Evolutionary conservation across 2,888 invertebrate genomes (phyloP).

Genomic region (Rhamnusium bicolor): DNA sequence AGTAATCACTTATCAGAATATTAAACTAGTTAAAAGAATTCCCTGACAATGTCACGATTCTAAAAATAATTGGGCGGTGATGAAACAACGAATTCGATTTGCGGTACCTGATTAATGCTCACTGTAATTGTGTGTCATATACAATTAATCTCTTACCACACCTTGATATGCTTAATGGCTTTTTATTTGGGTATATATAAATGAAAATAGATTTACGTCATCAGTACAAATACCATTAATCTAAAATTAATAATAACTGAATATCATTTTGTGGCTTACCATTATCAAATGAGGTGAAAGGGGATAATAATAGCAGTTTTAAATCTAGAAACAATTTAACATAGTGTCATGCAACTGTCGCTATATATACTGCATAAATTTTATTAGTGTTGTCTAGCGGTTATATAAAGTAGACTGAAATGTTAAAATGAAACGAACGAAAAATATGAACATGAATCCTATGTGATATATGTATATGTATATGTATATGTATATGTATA

Average conservation of each 20-base stretch:
- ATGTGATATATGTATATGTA: too few relatives aligned
- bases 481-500: too few relatives aligned
- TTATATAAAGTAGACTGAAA: too few relatives aligned
- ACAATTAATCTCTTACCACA: constrained; percentile 42
- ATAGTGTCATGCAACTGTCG: neutral
- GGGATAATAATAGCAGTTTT: neutral
- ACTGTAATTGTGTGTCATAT: constrained; percentile 36
- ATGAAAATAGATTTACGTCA: constrained; percentile 41
- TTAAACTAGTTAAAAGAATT: neutral
- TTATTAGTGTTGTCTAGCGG: too few relatives aligned
- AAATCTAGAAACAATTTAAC: neutral
- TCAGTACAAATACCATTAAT: constrained; percentile 33
- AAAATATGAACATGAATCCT: too few relatives aligned
- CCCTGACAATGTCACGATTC: neutral
- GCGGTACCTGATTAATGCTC: neutral
- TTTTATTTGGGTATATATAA: constrained; percentile 40
- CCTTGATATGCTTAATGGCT: constrained; percentile 45
- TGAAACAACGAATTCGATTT: neutral
- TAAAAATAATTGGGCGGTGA: neutral
- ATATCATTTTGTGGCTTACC: constrained; percentile 12
- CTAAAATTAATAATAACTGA: constrained; percentile 25
- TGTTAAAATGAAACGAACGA: too few relatives aligned
- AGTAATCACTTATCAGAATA: neutral
- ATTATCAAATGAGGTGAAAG: constrained; percentile 11
- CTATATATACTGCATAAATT: too few relatives aligned